Evolutionary conservation across 2,888 invertebrate species (phyloP).

Genomic region (Brachyopa scutellaris): DNA sequence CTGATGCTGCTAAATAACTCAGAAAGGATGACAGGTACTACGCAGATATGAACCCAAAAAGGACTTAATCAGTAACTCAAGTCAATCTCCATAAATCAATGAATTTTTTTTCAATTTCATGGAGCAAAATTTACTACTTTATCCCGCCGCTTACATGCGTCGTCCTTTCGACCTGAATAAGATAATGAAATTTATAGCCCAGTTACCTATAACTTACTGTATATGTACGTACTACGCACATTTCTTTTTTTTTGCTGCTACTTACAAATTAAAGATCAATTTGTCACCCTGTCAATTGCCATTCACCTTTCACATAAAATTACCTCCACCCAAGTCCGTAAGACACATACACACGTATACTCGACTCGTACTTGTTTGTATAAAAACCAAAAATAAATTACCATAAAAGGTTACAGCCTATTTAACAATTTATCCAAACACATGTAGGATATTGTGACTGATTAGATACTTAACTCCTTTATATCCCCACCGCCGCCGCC

Average conservation of each 20-base stretch:
- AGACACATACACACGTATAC: not conserved
- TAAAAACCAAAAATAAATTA: slow-evolving; percentile 63
- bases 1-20: no score
- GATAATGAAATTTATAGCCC: slow-evolving; percentile 38
- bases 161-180: slow-evolving; percentile 28
- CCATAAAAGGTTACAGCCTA: slow-evolving; percentile 71
- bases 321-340: no score
- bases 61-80: no score
- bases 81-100: slow-evolving; percentile 29
- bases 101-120: slow-evolving; percentile 18
- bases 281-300: slow-evolving; percentile 64
- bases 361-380: not conserved
- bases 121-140: not conserved
- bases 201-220: slow-evolving; percentile 32
- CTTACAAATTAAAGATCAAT: slow-evolving; percentile 61
- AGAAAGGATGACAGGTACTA: no score
- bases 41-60: no score
- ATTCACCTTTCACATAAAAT: slow-evolving; percentile 56
- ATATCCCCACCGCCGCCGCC: slow-evolving; percentile 46
- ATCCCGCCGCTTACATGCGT: not conserved
- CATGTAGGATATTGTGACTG: slow-evolving; percentile 71
- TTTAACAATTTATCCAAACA: slow-evolving; percentile 72
- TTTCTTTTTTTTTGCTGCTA: no score
- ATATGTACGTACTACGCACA: slow-evolving; percentile 8
- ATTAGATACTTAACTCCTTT: slow-evolving; percentile 71